Base-by-base conservation (phyloP, 2,797 vertebrate genomes). In the Poecilia velifera region DNA sequence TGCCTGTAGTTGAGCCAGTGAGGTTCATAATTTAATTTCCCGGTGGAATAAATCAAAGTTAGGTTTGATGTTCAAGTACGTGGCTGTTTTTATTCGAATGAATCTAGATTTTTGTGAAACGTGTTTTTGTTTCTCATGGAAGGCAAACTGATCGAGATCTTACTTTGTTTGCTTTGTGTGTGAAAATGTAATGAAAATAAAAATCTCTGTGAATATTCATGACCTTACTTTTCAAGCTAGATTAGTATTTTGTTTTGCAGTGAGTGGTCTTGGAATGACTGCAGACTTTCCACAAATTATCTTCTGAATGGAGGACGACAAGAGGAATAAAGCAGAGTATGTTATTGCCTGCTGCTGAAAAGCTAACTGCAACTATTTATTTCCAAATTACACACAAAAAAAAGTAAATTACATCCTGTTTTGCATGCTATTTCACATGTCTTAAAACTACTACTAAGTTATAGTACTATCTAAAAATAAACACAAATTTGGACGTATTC, bases 11-110 rank as follows among this genome's bases (percentile, higher is more conserved):
- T 85, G 64, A 87, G 75, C 70, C 4, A 25, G 72, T 74, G 76
- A 73, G 76, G 86, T 87, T 88, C 68, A 89, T 75, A 76, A 86
- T 87, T 90, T 90, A 72, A 93, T 93, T 93, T 94, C 91, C 91
- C 90, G 25, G n/a, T 18, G 81, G 90, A 80, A 49, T 79, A 72
- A 57, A 59, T 78, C 22, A 34, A 34, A 79, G 79, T 89, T 85
- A 66, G 12, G 43, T 64, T 87, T 92, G 86, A 92, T 86, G 77
- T 84, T 90, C 88, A 91, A 51, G 76, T 73, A 77, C 76, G 75
- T 72, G 78, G 49, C 76, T 90, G 80, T 91, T 91, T 83, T 86
- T 85, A 73, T 81, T 68, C 41, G 18, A 82, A 36, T 86, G 43
- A 82, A 87, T 90, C 47, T 76, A 59, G 90, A 89, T 31, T 83